Base-by-base conservation (phyloP, 2,113 vertebrate genomes). In the Pseudolaguvia tuberculata region DNA sequence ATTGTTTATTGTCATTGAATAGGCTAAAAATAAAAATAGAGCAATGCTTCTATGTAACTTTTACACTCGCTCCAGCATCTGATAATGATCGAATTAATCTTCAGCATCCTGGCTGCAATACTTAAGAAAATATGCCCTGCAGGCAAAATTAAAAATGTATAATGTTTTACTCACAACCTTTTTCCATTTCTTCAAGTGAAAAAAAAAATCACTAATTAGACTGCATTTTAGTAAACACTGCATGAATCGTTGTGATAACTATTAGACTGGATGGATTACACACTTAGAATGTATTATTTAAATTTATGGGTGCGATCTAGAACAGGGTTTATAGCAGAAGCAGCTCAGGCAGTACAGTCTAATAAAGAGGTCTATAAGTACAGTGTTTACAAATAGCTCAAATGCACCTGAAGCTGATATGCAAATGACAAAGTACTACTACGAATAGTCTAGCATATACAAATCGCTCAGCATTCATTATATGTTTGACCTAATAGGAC, bases 131-230 rank as follows among this genome's bases (percentile, higher is more conserved):
- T 15, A 65, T 27, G 61, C n/a, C 50, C 23, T 66, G 12, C 17
- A 48, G 31, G 73, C 23, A 15, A 13, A 29, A 65, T 55, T 55
- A 20, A 55, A 55, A 39, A 52, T 52, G 45, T 23, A 39, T 18
- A 52, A 75, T 52, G 61, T 56, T 75, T 75, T 21, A 62, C 57
- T 47, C 51, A 56, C 14, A 56, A 42, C 25, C 17, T 66, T n/a
- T 66, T 42, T n/a, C 3, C 61, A 13, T 31, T 51, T 65, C 59
- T 56, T 53, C 3, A 56, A 29, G 15, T 5, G n/a, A 17, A 39
- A 13, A 52, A 18, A 23, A 18, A 65, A 42, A 3, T 51, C 35
- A 2, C 35, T 65, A 63, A 65, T 45, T 56, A 74, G 21, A 35
- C 15, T 42, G 27, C 15, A 65, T 66, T 66, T 75, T 31, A 23